These are phyloP conservation scores for Dendrocincla tyrannina DNA, from an alignment of 2,797 vertebrate genomes.

Conservation along the genomic window DNA sequence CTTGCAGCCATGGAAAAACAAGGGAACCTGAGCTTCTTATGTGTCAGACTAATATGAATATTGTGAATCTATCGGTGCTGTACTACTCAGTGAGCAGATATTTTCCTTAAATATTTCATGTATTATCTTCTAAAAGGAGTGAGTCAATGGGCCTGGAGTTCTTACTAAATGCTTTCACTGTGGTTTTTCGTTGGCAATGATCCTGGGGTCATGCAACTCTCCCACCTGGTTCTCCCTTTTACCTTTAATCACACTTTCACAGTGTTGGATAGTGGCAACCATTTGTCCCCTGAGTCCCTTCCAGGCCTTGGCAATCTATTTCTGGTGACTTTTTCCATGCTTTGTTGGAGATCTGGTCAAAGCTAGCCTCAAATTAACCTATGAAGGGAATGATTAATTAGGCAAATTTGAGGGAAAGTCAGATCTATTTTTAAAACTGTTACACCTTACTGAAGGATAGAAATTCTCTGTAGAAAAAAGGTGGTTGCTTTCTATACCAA, in stretches of 20 bases:
- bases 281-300: background rate
- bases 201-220: background rate
- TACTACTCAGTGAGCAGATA: background rate
- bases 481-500: background rate
- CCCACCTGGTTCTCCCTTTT: background rate
- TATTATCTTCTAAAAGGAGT: background rate
- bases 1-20: background rate
- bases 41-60: accelerated
- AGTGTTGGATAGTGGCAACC: background rate
- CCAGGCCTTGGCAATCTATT: slow-evolving; percentile 9
- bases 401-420: slow-evolving; percentile 13
- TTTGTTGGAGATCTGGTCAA: slow-evolving; percentile 28
- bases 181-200: background rate
- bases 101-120: background rate
- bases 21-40: background rate
- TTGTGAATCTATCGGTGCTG: background rate
- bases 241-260: background rate
- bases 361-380: background rate
- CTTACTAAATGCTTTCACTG: background rate
- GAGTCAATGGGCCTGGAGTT: background rate
- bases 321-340: slow-evolving; percentile 9
- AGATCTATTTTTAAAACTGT: background rate
- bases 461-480: background rate
- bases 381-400: slow-evolving; percentile 18
- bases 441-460: background rate